A percentile compares a stretch with the other conserved stretches of the same genome.
Evolutionary conservation across 64 coral and sea anemone genomes (phyloP).

Genomic region (Porites australiensis): DNA sequence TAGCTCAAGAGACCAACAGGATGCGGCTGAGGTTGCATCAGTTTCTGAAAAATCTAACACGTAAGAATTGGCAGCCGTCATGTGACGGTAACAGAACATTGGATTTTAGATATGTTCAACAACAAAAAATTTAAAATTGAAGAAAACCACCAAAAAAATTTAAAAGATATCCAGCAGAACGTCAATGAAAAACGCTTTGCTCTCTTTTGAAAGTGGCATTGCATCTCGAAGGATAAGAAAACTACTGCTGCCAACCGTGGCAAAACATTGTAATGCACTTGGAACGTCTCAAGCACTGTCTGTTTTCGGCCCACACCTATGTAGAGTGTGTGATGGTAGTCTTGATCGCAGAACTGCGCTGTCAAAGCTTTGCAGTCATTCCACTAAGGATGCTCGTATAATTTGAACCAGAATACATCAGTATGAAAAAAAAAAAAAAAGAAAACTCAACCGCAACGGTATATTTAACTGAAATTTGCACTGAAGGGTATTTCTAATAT

Average conservation of each 20-base stretch:
- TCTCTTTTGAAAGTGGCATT: not conserved
- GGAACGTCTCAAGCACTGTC: too few species aligned
- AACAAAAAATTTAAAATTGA: slow-evolving; percentile 30
- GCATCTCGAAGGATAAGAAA: not conserved
- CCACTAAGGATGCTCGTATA: not conserved
- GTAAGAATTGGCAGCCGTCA: not conserved
- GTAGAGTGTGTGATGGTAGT: not conserved
- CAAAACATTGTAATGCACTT: not conserved
- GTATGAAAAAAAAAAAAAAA: not conserved
- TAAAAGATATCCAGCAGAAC: not conserved
- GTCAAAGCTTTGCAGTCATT: not conserved
- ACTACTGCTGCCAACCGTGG: not conserved
- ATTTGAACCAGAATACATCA: not conserved
- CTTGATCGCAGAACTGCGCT: not conserved
- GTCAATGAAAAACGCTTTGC: not conserved
- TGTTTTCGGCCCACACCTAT: too few species aligned
- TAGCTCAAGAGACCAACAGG: not conserved
- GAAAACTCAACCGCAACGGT: not conserved
- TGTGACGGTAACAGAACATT: not conserved
- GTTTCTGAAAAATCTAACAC: not conserved
- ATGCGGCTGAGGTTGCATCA: not conserved
- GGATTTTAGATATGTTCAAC: not conserved
- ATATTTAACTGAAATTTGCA: not conserved
- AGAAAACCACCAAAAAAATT: not conserved
- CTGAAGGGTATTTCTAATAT: too few species aligned